Base-by-base conservation (phyloP, 2,797 vertebrate species). In the Gymnothorax javanicus region DNA sequence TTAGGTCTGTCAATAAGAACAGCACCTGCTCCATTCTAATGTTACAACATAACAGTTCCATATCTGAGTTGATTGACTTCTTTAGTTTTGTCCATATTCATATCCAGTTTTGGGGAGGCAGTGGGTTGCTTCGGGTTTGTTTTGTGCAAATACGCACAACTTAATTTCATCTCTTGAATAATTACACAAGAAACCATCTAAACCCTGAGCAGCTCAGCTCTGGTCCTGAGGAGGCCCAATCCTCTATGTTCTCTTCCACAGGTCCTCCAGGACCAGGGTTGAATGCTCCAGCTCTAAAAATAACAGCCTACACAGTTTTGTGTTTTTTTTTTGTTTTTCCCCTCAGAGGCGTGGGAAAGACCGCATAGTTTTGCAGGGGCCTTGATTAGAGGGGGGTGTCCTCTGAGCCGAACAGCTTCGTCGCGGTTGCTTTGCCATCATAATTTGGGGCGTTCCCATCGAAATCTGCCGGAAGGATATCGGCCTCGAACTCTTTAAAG, bases 391-490 rank as follows among this genome's bases (percentile, higher is more conserved):
- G 96, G 79, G 97, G 97, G 0, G 99, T 99, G 93, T 97, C 96
- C 90, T 99, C 98, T 0, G 96, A 96, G 81, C 97, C 97, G n/a
- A 99, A 98, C 79, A 99, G 96, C 94, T 96, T 95, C 90, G 94
- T 94, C 1, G 98, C 97, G 0, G 95, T 94, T 1, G 93, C 95
- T 92, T 94, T 97, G 92, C 95, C 97, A 0, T 99, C 96, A 0
- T 97, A 95, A 67, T 95, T 96, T 4, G 97, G 94, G 60, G 96
- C 94, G 52, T 95, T 98, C 56, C 98, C 98, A 17, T 97, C 97
- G 5, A 99, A 99, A 89, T 99, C 97, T 43, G 94, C 91, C 0
- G 98, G 98, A 90, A 99, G 93, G 90, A 97, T 97, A 88, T 97
- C 96, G 0, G 95, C 93, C 0, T 97, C 96, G 0, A 99, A 97